Evolutionary conservation across 2,888 invertebrate genomes (phyloP), one percentile per base, ranked within the genome.

Genomic region (Stenodera caucasica): DNA sequence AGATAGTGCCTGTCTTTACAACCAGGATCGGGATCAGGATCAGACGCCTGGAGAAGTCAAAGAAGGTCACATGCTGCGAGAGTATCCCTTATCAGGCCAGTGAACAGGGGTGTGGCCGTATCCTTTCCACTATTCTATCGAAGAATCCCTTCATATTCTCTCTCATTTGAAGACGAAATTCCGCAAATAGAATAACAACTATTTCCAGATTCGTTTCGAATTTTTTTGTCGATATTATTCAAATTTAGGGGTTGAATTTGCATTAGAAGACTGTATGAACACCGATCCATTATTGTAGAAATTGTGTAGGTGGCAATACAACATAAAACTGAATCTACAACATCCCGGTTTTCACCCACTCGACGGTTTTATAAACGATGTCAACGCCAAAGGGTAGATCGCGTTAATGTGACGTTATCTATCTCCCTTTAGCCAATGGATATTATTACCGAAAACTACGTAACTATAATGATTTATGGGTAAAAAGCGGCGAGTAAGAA

Each of bases 381-480:
- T 40, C 37, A 40, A 40, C 37, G 37, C 37, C 37, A 40, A 40
- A 6, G 37, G 37, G 37, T 40, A 33, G 37, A 40, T 40, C 37
- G 11, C 9, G 37, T 7, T 37, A 7, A 15, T 37, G 7, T 37
- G 12, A 1, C 33, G 4, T 7, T 14, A 35, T 35, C 15, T 18
- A 2, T 40, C 15, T 40, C 37, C 2, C 15, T 40, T 2, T 18
- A 40, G 18, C 18, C 2, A 8, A 40, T 9, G 18, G 15, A 14
- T 40, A n/a, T 15, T 40, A 8, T 12, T 4, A n/a, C 2, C 18
- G n/a, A n/a, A n/a, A n/a, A n/a, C n/a, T n/a, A n/a, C n/a, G n/a
- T n/a, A n/a, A n/a, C n/a, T n/a, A n/a, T n/a, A n/a, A n/a, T n/a
- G 35, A 14, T 35, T 35, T 30, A 30, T 30, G 9, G 30, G 1